Conservation (phyloP, 2,113 vertebrate species). For the Phylloscopus trochilus region DNA sequence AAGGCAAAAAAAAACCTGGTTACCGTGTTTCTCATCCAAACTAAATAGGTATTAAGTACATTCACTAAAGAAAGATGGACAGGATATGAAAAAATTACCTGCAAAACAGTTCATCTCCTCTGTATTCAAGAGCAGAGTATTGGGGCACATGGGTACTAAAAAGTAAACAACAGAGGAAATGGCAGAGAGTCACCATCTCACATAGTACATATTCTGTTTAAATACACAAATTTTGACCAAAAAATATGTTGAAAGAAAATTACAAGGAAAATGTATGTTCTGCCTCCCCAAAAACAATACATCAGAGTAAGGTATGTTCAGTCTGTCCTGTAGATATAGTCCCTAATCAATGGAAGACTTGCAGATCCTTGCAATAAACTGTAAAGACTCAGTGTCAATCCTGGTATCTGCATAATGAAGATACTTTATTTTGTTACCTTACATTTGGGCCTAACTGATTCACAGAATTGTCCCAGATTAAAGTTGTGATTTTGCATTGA, state of each 20-base stretch:
- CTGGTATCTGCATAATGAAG: neutral
- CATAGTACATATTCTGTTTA: neutral
- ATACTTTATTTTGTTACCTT: neutral
- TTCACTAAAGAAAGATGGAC: neutral
- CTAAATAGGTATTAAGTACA: neutral
- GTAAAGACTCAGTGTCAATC: neutral
- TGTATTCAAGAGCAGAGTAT: neutral
- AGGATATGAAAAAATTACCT: rapidly evolving
- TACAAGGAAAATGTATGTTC: neutral
- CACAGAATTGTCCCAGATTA: neutral
- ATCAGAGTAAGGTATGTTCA: neutral
- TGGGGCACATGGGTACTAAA: neutral
- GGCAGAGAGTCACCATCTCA: neutral
- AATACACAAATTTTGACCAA: neutral
- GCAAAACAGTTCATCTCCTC: neutral
- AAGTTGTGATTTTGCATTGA: neutral
- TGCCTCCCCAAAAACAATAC: neutral
- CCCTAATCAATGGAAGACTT: neutral
- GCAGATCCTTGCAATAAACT: neutral
- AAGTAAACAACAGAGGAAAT: neutral
- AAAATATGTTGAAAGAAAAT: neutral
- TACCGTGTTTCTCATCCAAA: neutral
- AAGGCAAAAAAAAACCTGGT: neutral
- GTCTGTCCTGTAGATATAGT: neutral
- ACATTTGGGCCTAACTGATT: neutral